These are phyloP conservation scores for Penaeus japonicus DNA, from an alignment of 1,140 invertebrate genomes.

Conservation along the genomic window DNA sequence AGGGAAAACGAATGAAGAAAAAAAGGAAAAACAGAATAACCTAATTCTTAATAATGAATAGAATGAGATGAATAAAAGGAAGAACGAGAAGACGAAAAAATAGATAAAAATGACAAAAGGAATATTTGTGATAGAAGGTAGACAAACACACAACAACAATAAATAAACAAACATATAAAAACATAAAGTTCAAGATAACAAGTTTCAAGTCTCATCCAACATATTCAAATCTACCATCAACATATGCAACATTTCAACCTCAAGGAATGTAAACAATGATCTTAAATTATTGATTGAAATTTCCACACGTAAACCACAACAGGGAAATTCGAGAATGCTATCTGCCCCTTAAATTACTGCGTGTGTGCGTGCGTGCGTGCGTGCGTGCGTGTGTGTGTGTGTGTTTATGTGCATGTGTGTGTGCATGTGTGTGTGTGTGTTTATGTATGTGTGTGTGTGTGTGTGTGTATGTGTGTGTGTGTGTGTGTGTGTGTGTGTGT, in stretches of 20 bases:
- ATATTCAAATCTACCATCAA: too few relatives aligned
- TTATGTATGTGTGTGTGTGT: background rate
- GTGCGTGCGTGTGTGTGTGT: background rate
- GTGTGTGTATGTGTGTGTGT: background rate
- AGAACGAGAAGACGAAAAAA: background rate
- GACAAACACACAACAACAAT: background rate
- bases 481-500: background rate
- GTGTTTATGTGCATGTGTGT: slow-evolving; percentile 6
- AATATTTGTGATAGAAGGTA: background rate
- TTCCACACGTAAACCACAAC: background rate
- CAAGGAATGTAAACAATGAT: background rate
- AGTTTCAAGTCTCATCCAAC: too few relatives aligned
- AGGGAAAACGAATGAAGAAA: background rate
- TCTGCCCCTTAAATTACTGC: too few relatives aligned
- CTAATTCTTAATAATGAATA: too few relatives aligned
- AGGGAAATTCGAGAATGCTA: background rate
- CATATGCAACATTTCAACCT: background rate
- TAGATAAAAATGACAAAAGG: background rate
- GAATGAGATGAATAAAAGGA: background rate
- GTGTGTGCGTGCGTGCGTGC: background rate
- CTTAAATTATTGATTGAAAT: background rate
- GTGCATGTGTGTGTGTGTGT: background rate
- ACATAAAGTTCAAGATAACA: background rate
- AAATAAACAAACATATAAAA: too few relatives aligned
- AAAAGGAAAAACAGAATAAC: background rate